These are phyloP conservation scores for Pangasius krempfi DNA, from an alignment of 2,797 vertebrate species.

Conservation along the genomic window DNA sequence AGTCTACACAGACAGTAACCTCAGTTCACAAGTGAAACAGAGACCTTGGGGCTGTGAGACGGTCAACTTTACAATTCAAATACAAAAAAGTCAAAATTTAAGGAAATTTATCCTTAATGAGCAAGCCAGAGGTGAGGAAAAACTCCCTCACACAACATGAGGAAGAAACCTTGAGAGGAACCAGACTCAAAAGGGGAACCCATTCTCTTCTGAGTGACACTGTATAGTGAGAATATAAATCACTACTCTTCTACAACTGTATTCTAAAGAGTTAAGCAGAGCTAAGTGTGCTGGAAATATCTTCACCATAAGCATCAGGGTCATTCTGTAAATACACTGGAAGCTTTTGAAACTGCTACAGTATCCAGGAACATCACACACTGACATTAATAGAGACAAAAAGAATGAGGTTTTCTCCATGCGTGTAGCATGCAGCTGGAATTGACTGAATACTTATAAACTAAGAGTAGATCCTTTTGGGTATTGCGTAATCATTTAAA, in stretches of 20 bases:
- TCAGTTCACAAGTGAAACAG: background rate
- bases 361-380: background rate
- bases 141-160: background rate
- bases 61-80: too few relatives aligned
- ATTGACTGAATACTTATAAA: background rate
- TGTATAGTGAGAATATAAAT: background rate
- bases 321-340: background rate
- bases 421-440: background rate
- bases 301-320: background rate
- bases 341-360: slow-evolving; percentile 7
- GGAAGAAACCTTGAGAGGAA: background rate
- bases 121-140: background rate
- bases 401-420: background rate
- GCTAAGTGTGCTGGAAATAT: background rate
- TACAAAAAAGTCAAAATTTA: too few relatives aligned
- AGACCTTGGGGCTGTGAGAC: background rate
- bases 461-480: background rate
- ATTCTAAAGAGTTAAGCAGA: background rate
- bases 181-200: background rate
- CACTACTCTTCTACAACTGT: background rate
- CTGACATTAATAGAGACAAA: background rate
- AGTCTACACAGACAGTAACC: background rate
- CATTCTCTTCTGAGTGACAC: background rate
- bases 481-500: background rate
- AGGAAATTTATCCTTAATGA: background rate